Evolutionary conservation across 1,140 invertebrate species (phyloP).

Genomic region (Aphidius gifuensis): DNA sequence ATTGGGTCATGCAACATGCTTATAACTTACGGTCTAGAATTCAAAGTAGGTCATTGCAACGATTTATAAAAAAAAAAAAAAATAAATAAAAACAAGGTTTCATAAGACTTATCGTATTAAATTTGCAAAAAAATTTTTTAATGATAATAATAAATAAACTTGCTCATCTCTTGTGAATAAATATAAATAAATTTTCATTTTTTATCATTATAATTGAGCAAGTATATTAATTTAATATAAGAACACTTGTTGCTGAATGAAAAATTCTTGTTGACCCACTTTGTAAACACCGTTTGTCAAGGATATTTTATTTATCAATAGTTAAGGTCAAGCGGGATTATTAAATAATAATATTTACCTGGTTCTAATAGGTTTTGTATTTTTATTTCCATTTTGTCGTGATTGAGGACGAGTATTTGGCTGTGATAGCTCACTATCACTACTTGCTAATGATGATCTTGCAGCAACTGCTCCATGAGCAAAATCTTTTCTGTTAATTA

Average conservation of each 20-base stretch:
- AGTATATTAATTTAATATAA: too few relatives aligned
- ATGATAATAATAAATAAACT: neutral
- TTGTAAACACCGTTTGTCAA: neutral
- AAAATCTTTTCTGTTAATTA: slow-evolving; percentile 53
- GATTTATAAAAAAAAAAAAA: neutral
- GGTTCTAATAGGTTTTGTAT: slow-evolving; percentile 38
- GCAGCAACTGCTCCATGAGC: slow-evolving; percentile 52
- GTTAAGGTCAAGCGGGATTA: slow-evolving; percentile 8
- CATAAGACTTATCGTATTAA: neutral
- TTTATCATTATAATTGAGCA: too few relatives aligned
- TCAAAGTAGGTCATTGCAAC: slow-evolving; percentile 22
- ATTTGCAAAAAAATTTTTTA: neutral
- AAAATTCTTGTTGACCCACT: slow-evolving; percentile 1
- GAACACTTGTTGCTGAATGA: too few relatives aligned
- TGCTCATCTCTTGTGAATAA: too few relatives aligned
- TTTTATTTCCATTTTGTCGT: slow-evolving; percentile 39
- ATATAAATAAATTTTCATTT: too few relatives aligned
- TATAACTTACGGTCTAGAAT: slow-evolving; percentile 14
- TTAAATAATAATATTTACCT: slow-evolving; percentile 31
- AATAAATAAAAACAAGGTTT: neutral
- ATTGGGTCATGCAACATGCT: slow-evolving; percentile 33
- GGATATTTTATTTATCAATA: neutral
- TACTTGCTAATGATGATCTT: slow-evolving; percentile 49
- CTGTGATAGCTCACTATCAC: slow-evolving; percentile 54
- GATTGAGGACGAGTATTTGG: slow-evolving; percentile 51